Percentiles rank a stretch among this genome's conserved stretches.
Evolutionary conservation across 92 coral and sea anemone species (phyloP).

Genomic region (Phenganax marumi): DNA sequence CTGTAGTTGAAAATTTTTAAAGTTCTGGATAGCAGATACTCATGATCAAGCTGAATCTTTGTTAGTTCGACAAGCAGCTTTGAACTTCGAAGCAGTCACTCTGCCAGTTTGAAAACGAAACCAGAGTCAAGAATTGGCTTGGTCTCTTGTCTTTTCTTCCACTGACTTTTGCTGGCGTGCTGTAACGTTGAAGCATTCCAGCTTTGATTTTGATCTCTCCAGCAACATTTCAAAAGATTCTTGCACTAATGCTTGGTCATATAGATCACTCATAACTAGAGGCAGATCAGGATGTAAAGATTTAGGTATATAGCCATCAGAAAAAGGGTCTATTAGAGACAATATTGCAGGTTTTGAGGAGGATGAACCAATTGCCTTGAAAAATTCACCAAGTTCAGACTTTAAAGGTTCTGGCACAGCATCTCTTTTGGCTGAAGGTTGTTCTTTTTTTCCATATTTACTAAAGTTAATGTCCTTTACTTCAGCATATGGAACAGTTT

Average conservation of each 20-base stretch:
- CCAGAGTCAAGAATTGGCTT: slow-evolving; percentile 48
- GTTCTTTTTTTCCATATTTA: no score
- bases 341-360: slow-evolving; percentile 1
- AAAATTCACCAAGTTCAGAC: no score
- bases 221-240: not conserved
- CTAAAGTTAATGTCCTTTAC: not conserved
- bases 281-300: not conserved
- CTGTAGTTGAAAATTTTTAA: slow-evolving; percentile 34
- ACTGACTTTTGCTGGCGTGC: slow-evolving; percentile 25
- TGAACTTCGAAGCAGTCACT: slow-evolving; percentile 53
- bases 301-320: not conserved
- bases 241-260: not conserved
- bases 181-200: not conserved
- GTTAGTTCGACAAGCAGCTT: slow-evolving; percentile 50
- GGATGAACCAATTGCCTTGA: no score
- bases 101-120: slow-evolving; percentile 50
- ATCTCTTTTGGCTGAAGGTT: no score
- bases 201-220: not conserved
- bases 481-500: not conserved
- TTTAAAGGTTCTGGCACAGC: no score
- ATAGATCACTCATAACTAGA: not conserved
- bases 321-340: not conserved
- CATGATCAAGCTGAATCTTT: slow-evolving; percentile 40
- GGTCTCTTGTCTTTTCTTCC: slow-evolving; percentile 51
- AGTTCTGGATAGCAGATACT: slow-evolving; percentile 48